These are phyloP conservation scores for Euura lappo DNA, from an alignment of 1,140 invertebrate species.

Conservation along the genomic window DNA sequence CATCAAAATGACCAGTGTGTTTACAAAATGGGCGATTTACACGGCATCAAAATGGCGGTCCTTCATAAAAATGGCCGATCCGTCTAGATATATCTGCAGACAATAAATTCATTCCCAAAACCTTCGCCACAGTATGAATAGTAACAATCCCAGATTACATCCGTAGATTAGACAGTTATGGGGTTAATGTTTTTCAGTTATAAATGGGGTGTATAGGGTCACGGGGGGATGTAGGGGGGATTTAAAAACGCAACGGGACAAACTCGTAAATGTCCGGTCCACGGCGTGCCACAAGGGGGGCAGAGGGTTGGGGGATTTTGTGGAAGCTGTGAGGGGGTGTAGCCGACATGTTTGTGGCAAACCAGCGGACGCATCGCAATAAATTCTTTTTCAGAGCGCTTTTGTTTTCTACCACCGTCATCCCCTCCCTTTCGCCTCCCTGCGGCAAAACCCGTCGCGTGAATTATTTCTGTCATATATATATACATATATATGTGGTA, in stretches of 20 bases:
- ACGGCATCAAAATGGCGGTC: too few relatives aligned
- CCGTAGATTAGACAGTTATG: conserved; percentile 2
- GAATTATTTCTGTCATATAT: conserved; percentile 21
- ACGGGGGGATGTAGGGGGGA: conserved; percentile 7
- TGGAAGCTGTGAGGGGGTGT: conserved; percentile 7
- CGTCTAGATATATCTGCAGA: too few relatives aligned
- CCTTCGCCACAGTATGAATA: too few relatives aligned
- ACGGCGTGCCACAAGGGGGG: conserved; percentile 13
- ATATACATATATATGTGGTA: too few relatives aligned
- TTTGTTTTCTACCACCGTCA: conserved; percentile 31
- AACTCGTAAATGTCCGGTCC: conserved; percentile 34
- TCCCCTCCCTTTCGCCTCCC: too few relatives aligned
- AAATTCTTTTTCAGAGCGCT: conserved; percentile 46
- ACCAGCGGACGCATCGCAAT: conserved; percentile 29
- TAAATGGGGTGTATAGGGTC: neutral
- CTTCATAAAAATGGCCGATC: too few relatives aligned
- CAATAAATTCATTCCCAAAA: too few relatives aligned
- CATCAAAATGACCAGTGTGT: too few relatives aligned
- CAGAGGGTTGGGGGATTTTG: neutral
- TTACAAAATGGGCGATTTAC: too few relatives aligned
- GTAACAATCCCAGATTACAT: neutral
- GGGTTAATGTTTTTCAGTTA: conserved; percentile 30
- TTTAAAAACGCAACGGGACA: conserved; percentile 34
- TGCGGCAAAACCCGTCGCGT: neutral
- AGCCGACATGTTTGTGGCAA: conserved; percentile 33